Conservation (phyloP, 2,113 vertebrate genomes). For the Phainopepla nitens region DNA sequence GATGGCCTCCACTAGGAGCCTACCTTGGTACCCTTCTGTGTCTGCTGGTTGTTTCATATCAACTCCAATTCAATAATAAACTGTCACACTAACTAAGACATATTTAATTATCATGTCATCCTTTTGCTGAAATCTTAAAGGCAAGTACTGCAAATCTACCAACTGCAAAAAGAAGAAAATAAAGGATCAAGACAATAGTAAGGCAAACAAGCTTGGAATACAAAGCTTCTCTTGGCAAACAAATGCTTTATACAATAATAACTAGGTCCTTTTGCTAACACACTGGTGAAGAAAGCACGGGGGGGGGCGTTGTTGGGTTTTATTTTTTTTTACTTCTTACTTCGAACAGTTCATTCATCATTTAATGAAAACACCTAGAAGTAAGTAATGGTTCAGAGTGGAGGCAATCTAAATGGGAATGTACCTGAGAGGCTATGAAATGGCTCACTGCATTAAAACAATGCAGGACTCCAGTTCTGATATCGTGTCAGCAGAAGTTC, state of each 20-base stretch:
- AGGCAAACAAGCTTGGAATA: background rate
- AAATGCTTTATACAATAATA: background rate
- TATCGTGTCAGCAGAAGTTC: background rate
- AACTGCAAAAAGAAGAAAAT: background rate
- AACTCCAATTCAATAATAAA: background rate
- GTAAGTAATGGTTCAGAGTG: background rate
- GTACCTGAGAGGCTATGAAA: background rate
- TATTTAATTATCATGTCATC: background rate
- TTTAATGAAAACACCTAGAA: background rate
- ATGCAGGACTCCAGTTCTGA: background rate
- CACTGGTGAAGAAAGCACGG: background rate
- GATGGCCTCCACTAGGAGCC: background rate
- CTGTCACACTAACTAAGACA: background rate
- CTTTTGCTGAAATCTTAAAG: background rate
- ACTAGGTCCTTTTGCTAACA: background rate
- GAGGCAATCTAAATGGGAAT: background rate
- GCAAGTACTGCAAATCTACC: background rate
- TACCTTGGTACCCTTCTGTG: background rate
- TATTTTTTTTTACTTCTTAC: background rate
- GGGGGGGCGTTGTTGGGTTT: fast-evolving
- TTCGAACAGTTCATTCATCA: background rate
- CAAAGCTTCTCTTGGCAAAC: background rate
- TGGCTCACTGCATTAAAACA: background rate
- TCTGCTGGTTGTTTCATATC: background rate
- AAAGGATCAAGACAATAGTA: background rate